phyloP scores from a whole-genome alignment of 2,113 vertebrate genomes.

The Chloropsis hardwickii region DNA sequence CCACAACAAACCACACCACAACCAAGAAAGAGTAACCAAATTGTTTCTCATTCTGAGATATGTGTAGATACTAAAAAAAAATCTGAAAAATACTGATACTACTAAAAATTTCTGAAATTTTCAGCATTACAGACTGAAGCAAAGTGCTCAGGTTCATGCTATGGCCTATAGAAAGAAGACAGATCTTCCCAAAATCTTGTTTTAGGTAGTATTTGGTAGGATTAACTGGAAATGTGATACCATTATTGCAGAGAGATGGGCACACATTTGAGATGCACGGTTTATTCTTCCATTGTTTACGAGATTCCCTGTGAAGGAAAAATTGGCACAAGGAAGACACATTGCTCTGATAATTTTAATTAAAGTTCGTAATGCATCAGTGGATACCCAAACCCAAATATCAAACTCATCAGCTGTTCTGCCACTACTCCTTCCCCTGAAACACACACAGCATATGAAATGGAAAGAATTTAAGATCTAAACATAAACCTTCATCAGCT shows the following conservation, averaged over 20 bases:
- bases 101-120: neutral
- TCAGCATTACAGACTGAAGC: neutral
- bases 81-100: too few relatives aligned
- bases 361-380: slow-evolving; percentile 55
- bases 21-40: neutral
- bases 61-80: neutral
- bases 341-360: slow-evolving; percentile 66
- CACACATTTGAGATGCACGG: neutral
- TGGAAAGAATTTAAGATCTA: neutral
- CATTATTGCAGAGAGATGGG: neutral
- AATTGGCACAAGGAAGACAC: slow-evolving; percentile 44
- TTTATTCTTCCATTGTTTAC: slow-evolving; percentile 51
- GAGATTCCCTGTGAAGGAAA: slow-evolving; percentile 45
- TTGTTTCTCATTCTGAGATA: neutral
- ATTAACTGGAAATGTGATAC: neutral
- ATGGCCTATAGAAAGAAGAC: neutral
- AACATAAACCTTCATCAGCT: neutral
- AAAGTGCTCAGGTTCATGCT: neutral
- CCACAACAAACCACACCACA: neutral
- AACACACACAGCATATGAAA: neutral
- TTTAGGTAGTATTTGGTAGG: neutral
- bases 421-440: neutral
- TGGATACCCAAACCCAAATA: slow-evolving; percentile 18
- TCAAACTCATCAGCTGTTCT: neutral
- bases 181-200: neutral